These are phyloP conservation scores for Chiridota heheva DNA, from an alignment of 35 echinoderm and acorn worm genomes.

Conservation along the genomic window DNA sequence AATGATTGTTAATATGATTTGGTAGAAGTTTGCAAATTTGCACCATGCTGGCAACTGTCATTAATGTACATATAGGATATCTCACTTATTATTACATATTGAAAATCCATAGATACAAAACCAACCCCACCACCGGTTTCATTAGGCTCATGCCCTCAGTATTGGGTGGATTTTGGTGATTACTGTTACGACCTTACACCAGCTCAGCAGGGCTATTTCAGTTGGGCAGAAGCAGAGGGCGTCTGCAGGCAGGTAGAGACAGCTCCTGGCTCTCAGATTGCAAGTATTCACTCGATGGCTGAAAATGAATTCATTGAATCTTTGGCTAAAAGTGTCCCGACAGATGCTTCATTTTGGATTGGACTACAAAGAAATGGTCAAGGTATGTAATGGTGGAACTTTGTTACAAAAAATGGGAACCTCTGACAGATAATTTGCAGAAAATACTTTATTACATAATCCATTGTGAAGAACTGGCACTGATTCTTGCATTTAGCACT, in stretches of 20 bases:
- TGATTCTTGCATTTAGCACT: too few species aligned
- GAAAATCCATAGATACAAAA: slow-evolving; percentile 23
- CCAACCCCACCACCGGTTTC: slow-evolving; percentile 3
- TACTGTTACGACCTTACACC: slow-evolving; percentile 11
- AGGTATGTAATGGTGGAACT: too few species aligned
- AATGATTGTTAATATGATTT: too few species aligned
- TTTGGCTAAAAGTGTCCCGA: not conserved
- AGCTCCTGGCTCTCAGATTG: slow-evolving; percentile 6
- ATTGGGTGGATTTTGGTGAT: not conserved
- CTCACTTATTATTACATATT: too few species aligned
- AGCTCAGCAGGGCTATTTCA: not conserved
- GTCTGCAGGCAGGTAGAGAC: too few species aligned
- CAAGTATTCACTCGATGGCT: slow-evolving; percentile 39
- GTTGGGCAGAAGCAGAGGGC: slow-evolving; percentile 20
- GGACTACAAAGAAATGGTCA: slow-evolving; percentile 24
- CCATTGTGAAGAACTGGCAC: too few species aligned
- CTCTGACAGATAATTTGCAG: too few species aligned
- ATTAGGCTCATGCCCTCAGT: not conserved
- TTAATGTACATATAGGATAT: too few species aligned
- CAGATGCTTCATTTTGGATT: slow-evolving; percentile 17
- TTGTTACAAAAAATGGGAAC: too few species aligned
- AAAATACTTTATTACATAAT: too few species aligned
- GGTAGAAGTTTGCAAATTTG: too few species aligned
- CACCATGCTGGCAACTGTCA: too few species aligned
- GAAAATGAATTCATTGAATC: slow-evolving; percentile 39